Conservation (phyloP, 1,140 invertebrate genomes). For the Orchestia grillus region DNA sequence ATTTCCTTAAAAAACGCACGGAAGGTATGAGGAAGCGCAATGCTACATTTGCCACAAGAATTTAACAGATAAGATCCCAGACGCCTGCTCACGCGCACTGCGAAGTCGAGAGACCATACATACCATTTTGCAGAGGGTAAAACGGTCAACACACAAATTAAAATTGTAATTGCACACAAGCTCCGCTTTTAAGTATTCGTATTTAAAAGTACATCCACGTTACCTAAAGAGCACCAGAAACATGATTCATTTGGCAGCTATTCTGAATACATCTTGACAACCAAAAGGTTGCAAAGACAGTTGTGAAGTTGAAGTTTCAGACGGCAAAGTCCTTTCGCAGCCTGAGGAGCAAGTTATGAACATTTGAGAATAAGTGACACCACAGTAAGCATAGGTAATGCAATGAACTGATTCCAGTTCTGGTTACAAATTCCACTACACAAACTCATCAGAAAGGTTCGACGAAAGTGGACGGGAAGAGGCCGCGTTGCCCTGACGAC, state of each 20-base stretch:
- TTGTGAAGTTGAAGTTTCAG: no score
- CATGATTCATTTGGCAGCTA: background rate
- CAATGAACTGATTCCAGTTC: no score
- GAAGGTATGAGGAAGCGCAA: background rate
- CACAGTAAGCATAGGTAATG: no score
- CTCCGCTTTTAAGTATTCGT: background rate
- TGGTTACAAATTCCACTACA: no score
- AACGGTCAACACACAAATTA: background rate
- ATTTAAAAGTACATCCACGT: background rate
- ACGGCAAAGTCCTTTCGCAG: no score
- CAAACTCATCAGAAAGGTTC: constrained; percentile 5
- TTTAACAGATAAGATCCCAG: background rate
- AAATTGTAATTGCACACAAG: background rate
- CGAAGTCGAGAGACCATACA: background rate
- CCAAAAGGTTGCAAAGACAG: no score
- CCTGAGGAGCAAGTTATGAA: no score
- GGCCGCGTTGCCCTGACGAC: background rate
- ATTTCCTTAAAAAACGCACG: background rate
- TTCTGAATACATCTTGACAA: background rate
- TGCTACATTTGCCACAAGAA: background rate
- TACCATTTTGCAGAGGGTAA: background rate
- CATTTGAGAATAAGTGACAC: no score
- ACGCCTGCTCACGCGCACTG: background rate
- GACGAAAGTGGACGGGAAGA: constrained; percentile 19
- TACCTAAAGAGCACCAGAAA: background rate